These are phyloP conservation scores for Corythaixoides concolor DNA, from an alignment of 2,113 vertebrate species.

Conservation along the genomic window DNA sequence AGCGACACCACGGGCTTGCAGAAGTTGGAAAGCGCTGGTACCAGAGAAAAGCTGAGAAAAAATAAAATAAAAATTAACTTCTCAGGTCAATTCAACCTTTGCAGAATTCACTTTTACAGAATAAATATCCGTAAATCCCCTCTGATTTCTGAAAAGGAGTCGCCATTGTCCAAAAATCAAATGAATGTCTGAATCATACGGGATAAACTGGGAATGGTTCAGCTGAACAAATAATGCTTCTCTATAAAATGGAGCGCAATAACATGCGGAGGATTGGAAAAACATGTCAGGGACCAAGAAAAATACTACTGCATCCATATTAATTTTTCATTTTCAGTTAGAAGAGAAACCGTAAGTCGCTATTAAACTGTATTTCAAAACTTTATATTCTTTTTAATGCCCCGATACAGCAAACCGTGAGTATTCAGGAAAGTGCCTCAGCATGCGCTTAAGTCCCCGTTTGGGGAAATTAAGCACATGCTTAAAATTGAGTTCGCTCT, in stretches of 20 bases:
- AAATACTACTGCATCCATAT: constrained; percentile 22
- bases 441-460: constrained; percentile 15
- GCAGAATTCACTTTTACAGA: neutral
- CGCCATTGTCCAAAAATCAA: neutral
- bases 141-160: constrained; percentile 3
- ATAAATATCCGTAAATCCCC: neutral
- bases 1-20: neutral
- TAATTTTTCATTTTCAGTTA: constrained; percentile 5
- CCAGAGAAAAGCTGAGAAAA: neutral
- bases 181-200: neutral
- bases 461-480: neutral
- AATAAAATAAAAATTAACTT: neutral
- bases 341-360: neutral
- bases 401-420: neutral
- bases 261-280: constrained; percentile 36
- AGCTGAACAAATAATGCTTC: constrained; percentile 58
- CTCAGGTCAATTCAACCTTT: neutral
- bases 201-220: constrained; percentile 16
- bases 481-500: neutral
- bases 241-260: constrained; percentile 23
- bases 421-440: neutral
- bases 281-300: constrained; percentile 35
- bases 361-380: neutral
- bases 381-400: neutral
- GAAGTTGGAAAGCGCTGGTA: neutral